Percentiles rank a stretch among this genome's conserved stretches.
phyloP scores from a whole-genome alignment of 1,140 invertebrate species.

The Meloidogyne hapla region DNA sequence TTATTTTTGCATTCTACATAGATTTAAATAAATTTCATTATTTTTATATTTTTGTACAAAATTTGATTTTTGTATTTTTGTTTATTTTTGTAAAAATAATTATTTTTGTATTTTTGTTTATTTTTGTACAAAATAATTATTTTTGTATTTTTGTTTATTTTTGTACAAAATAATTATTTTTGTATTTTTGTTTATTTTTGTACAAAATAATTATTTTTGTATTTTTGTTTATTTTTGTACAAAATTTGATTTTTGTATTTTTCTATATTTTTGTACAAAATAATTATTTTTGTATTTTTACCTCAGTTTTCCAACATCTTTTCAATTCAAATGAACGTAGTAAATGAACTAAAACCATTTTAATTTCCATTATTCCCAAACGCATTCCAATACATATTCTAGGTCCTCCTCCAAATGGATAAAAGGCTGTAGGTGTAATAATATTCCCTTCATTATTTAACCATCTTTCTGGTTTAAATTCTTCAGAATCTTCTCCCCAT shows the following conservation, averaged over 20 bases:
- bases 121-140: too few species aligned
- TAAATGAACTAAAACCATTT: constrained; percentile 67
- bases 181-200: too few species aligned
- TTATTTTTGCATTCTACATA: not conserved
- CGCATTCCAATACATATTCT: constrained; percentile 70
- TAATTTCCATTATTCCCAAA: constrained; percentile 72
- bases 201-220: too few species aligned
- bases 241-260: too few species aligned
- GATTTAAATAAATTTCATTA: too few species aligned
- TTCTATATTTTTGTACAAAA: too few species aligned
- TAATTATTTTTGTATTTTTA: not conserved
- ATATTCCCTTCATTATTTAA: constrained; percentile 2
- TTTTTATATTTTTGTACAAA: too few species aligned
- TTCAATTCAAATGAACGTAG: constrained; percentile 39
- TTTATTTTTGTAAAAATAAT: too few species aligned
- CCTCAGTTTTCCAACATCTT: constrained; percentile 24
- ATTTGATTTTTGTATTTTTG: too few species aligned
- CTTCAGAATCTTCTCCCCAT: constrained; percentile 47
- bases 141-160: too few species aligned
- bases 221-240: constrained; percentile 12
- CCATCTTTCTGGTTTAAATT: constrained; percentile 46
- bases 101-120: too few species aligned
- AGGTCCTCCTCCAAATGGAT: constrained; percentile 68
- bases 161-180: too few species aligned
- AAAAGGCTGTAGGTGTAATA: not conserved